Percentiles rank a stretch among this genome's conserved stretches.
These are phyloP conservation scores for Alcedo quadribrachys DNA, from an alignment of 2,797 vertebrate genomes.

Conservation along the genomic window DNA sequence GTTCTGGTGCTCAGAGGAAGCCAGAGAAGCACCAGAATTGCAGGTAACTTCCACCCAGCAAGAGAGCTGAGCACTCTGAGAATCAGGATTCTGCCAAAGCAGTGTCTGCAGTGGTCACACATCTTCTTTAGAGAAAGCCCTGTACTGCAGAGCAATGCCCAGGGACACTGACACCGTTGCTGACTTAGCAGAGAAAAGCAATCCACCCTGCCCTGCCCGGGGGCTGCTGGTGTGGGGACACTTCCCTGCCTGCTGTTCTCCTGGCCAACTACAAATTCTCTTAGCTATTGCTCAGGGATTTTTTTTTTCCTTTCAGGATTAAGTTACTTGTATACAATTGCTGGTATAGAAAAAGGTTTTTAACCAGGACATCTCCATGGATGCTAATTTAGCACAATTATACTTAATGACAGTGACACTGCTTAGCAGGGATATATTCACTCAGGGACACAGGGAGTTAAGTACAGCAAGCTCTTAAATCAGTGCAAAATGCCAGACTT, in stretches of 20 bases:
- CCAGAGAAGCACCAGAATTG: background rate
- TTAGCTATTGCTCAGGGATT: background rate
- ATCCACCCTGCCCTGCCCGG: background rate
- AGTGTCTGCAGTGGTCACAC: background rate
- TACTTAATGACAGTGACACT: conserved; percentile 15
- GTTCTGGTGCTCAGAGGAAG: background rate
- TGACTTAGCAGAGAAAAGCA: background rate
- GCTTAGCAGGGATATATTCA: background rate
- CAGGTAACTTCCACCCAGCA: conserved; percentile 1
- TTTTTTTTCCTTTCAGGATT: background rate
- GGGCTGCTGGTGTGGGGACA: background rate
- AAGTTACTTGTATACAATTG: background rate
- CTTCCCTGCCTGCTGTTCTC: background rate
- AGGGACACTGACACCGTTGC: background rate
- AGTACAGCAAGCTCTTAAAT: conserved; percentile 6
- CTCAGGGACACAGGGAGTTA: background rate
- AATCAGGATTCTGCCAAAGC: background rate
- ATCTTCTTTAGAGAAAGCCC: background rate
- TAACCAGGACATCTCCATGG: background rate
- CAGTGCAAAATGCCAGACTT: background rate
- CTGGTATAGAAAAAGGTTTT: background rate
- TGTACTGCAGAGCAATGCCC: background rate
- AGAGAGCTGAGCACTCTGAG: background rate
- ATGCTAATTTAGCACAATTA: conserved; percentile 38
- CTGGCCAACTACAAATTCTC: background rate